Conservation (phyloP, 2,888 invertebrate species). For the Neocrepidodera transversa region DNA sequence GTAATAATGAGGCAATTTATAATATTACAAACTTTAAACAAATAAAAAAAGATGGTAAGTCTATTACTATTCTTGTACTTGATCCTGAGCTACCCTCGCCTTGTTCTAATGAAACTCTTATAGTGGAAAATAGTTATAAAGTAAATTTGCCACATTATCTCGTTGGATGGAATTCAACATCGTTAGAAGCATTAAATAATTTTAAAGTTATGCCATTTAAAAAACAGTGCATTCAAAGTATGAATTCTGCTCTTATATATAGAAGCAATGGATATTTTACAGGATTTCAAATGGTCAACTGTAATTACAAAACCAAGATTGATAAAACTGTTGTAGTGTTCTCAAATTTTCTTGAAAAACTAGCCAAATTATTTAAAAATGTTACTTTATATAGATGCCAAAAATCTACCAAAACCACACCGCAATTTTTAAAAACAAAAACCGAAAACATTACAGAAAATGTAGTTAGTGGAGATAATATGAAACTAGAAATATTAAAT, state of each 20-base stretch:
- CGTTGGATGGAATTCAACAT: constrained; percentile 1
- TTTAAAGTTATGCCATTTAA: neutral
- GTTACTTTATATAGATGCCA: no score
- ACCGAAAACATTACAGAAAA: no score
- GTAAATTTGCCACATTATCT: neutral
- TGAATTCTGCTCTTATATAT: neutral
- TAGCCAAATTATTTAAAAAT: neutral
- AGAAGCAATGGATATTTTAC: neutral
- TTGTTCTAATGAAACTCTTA: neutral
- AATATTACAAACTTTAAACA: neutral
- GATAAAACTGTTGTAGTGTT: neutral
- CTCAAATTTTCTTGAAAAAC: neutral
- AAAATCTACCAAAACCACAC: no score
- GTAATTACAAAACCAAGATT: neutral
- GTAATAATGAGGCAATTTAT: neutral
- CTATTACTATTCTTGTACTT: neutral
- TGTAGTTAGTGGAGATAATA: no score
- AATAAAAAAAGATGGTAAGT: neutral
- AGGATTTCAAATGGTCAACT: neutral
- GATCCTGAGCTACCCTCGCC: neutral
- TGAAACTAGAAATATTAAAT: no score
- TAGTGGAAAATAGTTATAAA: neutral
- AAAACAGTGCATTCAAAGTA: neutral
- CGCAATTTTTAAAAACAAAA: no score
- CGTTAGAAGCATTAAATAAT: neutral